These are phyloP conservation scores for Pseudopleuronectes americanus DNA, from an alignment of 2,797 vertebrate species.

Conservation along the genomic window DNA sequence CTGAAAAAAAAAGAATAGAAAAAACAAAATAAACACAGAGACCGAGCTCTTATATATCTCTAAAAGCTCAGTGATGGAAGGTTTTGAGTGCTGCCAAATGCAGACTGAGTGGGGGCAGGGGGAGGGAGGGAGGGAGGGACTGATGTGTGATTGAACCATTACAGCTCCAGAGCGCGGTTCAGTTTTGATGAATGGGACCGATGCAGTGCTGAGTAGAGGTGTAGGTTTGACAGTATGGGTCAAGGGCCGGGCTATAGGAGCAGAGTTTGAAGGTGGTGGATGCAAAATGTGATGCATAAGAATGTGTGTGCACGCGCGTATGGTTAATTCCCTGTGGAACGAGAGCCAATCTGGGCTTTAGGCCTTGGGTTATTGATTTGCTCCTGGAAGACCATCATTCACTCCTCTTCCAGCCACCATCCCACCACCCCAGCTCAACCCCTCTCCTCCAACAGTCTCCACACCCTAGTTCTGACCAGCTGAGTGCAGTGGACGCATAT, in stretches of 20 bases:
- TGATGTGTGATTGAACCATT: slow-evolving; percentile 54
- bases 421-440: background rate
- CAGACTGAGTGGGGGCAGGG: slow-evolving; percentile 15
- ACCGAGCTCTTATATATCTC: slow-evolving; percentile 34
- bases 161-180: slow-evolving; percentile 54
- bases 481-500: background rate
- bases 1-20: background rate
- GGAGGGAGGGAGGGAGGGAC: background rate
- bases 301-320: background rate
- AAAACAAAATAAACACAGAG: slow-evolving; percentile 15
- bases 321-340: slow-evolving; percentile 62
- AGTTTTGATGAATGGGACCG: slow-evolving; percentile 56
- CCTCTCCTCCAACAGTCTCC: background rate
- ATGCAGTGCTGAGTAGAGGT: slow-evolving; percentile 27
- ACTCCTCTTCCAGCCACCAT: slow-evolving; percentile 13
- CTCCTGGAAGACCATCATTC: slow-evolving; percentile 55
- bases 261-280: slow-evolving; percentile 5
- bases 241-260: slow-evolving; percentile 1
- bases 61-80: slow-evolving; percentile 59
- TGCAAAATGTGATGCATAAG: slow-evolving; percentile 31
- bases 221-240: slow-evolving; percentile 20
- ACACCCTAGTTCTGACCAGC: background rate
- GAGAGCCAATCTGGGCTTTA: slow-evolving; percentile 75
- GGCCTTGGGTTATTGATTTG: slow-evolving; percentile 81
- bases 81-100: slow-evolving; percentile 58